phyloP scores from a whole-genome alignment of 35 echinoderm and acorn worm species.

The Hemicentrotus pulcherrimus region DNA sequence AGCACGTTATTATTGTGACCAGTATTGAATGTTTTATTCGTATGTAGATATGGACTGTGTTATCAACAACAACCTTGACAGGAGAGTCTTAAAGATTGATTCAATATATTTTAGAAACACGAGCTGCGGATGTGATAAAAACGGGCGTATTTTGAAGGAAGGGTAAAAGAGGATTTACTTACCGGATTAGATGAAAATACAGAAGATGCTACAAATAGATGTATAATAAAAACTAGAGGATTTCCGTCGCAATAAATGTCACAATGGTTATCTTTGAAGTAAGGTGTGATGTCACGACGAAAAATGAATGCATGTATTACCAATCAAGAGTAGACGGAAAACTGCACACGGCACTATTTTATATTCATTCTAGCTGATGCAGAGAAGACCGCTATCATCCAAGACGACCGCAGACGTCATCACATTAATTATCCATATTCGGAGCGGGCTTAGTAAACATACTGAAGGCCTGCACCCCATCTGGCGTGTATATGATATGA shows the following conservation, averaged over 20 bases:
- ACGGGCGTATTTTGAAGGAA: neutral
- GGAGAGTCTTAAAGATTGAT: too few relatives aligned
- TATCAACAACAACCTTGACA: too few relatives aligned
- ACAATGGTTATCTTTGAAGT: neutral
- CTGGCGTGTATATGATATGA: too few relatives aligned
- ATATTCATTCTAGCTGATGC: neutral
- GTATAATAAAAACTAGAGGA: neutral
- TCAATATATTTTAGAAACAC: too few relatives aligned
- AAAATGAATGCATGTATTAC: neutral
- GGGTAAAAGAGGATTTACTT: neutral
- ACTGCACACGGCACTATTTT: neutral
- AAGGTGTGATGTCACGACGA: neutral
- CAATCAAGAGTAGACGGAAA: neutral
- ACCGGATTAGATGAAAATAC: neutral
- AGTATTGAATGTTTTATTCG: neutral
- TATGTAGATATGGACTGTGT: too few relatives aligned
- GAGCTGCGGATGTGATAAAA: neutral
- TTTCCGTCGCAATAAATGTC: neutral
- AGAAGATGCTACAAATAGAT: neutral
- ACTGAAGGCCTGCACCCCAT: too few relatives aligned
- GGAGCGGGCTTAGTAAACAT: neutral
- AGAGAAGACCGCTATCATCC: neutral
- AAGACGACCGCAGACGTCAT: neutral
- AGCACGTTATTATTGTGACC: neutral
- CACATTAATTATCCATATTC: conserved; percentile 4